A percentile compares a stretch with the other conserved stretches of the same genome.
phyloP scores from a whole-genome alignment of 2,888 invertebrate genomes.

The Nesidiocoris tenuis region DNA sequence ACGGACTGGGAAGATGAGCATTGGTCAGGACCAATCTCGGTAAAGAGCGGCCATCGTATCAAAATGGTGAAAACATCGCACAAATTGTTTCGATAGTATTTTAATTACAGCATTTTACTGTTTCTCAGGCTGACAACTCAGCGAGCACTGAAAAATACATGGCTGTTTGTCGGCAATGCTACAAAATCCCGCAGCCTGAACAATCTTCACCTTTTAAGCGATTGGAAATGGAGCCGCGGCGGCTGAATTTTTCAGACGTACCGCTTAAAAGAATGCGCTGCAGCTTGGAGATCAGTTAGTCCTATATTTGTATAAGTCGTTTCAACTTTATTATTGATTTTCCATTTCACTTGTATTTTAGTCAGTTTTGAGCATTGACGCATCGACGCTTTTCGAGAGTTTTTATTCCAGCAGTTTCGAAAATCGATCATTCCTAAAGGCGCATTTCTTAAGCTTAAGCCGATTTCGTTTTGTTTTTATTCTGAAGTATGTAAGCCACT shows the following conservation, averaged over 20 bases:
- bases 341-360: too few relatives aligned
- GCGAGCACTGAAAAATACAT: slow-evolving; percentile 61
- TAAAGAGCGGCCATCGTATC: background rate
- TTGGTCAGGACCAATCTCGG: slow-evolving; percentile 8
- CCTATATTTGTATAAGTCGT: too few relatives aligned
- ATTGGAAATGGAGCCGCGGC: slow-evolving; percentile 12
- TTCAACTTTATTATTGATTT: too few relatives aligned
- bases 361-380: too few relatives aligned
- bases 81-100: background rate
- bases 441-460: too few relatives aligned
- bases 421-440: too few relatives aligned
- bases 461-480: slow-evolving; percentile 50
- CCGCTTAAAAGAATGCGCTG: background rate
- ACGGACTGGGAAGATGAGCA: too few relatives aligned
- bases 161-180: slow-evolving; percentile 59
- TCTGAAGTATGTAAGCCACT: slow-evolving; percentile 65
- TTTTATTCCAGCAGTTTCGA: too few relatives aligned
- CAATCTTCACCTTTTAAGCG: slow-evolving; percentile 51
- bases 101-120: too few relatives aligned
- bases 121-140: too few relatives aligned
- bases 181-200: slow-evolving; percentile 50
- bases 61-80: background rate
- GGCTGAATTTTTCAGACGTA: slow-evolving; percentile 31
- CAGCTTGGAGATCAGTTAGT: too few relatives aligned
- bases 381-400: too few relatives aligned